phyloP scores from a whole-genome alignment of 2,113 vertebrate species.

The Psettodes erumei region DNA sequence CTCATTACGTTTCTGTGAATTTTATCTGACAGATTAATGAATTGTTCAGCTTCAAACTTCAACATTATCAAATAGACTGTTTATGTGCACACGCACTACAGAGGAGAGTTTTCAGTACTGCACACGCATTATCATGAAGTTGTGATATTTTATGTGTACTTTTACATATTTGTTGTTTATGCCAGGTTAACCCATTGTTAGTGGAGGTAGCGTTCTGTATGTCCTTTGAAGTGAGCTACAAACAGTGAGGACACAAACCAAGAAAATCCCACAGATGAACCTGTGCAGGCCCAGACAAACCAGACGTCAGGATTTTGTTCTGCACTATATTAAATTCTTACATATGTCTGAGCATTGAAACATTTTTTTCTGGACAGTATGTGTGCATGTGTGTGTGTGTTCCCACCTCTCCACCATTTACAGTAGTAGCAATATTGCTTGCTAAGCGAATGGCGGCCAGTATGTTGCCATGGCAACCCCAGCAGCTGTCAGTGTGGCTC shows the following conservation, averaged over 20 bases:
- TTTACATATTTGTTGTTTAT: neutral
- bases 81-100: neutral
- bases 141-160: neutral
- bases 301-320: neutral
- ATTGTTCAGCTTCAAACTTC: neutral
- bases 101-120: neutral
- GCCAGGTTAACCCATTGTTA: neutral
- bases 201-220: neutral
- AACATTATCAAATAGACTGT: no score
- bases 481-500: slow-evolving; percentile 84
- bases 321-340: neutral
- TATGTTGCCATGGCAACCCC: slow-evolving; percentile 81
- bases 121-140: no score
- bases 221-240: neutral
- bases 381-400: neutral
- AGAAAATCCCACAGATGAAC: neutral
- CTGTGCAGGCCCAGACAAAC: neutral
- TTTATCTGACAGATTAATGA: neutral
- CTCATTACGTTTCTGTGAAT: neutral
- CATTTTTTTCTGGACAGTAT: slow-evolving; percentile 23
- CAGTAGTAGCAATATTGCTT: slow-evolving; percentile 61
- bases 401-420: slow-evolving; percentile 41
- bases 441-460: slow-evolving; percentile 61
- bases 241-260: neutral
- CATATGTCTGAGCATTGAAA: neutral